Evolutionary conservation across 2,113 vertebrate species (phyloP).

Genomic region (Thinocorus orbignyianus): DNA sequence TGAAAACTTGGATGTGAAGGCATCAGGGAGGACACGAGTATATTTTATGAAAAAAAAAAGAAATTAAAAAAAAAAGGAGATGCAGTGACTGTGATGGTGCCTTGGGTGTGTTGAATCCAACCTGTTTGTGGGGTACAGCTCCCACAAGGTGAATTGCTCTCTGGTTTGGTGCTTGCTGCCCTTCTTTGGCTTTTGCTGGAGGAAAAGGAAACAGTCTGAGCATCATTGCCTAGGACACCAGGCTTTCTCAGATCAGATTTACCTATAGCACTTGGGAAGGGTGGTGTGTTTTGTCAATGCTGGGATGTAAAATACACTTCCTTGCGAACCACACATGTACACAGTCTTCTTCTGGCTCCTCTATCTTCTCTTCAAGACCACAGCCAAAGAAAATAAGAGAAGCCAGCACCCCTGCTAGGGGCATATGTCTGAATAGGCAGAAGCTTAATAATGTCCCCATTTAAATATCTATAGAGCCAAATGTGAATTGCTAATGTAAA

Average conservation of each 20-base stretch:
- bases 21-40: background rate
- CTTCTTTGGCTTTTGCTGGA: background rate
- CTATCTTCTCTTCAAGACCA: background rate
- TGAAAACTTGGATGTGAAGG: background rate
- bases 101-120: background rate
- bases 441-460: background rate
- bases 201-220: background rate
- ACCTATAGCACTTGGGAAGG: background rate
- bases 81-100: background rate
- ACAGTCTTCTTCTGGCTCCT: background rate
- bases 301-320: background rate
- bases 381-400: background rate
- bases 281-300: background rate
- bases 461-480: conserved; percentile 21
- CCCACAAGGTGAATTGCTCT: background rate
- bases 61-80: background rate
- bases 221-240: background rate
- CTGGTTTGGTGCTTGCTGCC: background rate
- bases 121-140: background rate
- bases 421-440: conserved; percentile 35
- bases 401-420: conserved; percentile 35
- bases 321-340: background rate
- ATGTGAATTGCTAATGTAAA: background rate
- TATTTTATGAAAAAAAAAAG: background rate
- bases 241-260: background rate